Evolutionary conservation across 2,888 invertebrate species (phyloP).

Genomic region (Brenthis ino): DNA sequence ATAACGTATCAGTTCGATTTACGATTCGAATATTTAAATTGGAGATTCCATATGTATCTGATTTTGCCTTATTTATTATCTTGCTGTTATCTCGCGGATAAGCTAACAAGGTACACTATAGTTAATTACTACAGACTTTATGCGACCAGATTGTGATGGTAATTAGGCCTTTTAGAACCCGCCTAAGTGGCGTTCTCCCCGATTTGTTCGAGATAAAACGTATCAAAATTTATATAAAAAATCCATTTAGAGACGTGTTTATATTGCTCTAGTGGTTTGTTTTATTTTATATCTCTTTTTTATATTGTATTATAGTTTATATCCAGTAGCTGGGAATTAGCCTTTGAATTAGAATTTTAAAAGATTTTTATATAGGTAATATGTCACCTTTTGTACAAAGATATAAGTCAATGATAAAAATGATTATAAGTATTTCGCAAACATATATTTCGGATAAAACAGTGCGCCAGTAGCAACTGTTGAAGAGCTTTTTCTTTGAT

Average conservation of each 20-base stretch:
- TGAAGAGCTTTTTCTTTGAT: no score
- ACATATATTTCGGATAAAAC: no score
- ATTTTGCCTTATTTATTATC: slow-evolving; percentile 56
- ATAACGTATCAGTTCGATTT: slow-evolving; percentile 34
- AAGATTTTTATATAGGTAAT: slow-evolving; percentile 3
- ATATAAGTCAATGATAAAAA: background rate
- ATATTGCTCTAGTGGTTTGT: slow-evolving; percentile 34
- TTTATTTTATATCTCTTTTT: background rate
- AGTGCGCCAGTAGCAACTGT: no score
- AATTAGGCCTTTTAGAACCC: slow-evolving; percentile 59
- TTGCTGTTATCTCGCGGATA: slow-evolving; percentile 53
- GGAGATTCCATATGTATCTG: slow-evolving; percentile 53
- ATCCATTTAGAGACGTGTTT: slow-evolving; percentile 46
- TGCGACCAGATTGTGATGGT: slow-evolving; percentile 77
- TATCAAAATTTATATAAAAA: slow-evolving; percentile 51
- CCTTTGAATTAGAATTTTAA: background rate
- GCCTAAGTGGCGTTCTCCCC: slow-evolving; percentile 72
- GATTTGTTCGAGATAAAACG: slow-evolving; percentile 75
- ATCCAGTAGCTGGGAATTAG: slow-evolving; percentile 15
- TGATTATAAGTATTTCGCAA: no score
- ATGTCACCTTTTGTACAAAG: background rate
- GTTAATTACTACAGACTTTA: slow-evolving; percentile 79
- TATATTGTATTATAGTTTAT: background rate
- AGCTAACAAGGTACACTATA: slow-evolving; percentile 59
- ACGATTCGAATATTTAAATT: slow-evolving; percentile 41